Evolutionary conservation across 2,888 invertebrate genomes (phyloP).

Genomic region (Trichopria drosophilae): DNA sequence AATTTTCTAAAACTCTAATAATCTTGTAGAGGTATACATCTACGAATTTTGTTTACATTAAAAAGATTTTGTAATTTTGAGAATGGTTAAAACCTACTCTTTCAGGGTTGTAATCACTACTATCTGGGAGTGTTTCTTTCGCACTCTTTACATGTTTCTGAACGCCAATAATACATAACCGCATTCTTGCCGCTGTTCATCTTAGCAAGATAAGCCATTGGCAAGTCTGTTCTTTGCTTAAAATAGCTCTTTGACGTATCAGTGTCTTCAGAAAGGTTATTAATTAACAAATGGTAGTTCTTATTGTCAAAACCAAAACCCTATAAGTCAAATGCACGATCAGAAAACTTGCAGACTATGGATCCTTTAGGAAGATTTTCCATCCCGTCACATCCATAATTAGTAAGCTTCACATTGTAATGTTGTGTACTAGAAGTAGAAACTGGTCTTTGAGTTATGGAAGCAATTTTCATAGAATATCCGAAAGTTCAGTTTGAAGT

Average conservation of each 20-base stretch:
- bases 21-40: too few relatives aligned
- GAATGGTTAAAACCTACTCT: too few relatives aligned
- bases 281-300: constrained; percentile 76
- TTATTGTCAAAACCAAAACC: constrained; percentile 75
- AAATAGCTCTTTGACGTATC: constrained; percentile 72
- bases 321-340: constrained; percentile 72
- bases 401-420: constrained; percentile 70
- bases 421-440: constrained; percentile 60
- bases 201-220: constrained; percentile 72
- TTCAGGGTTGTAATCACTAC: constrained; percentile 65
- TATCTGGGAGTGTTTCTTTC: constrained; percentile 64
- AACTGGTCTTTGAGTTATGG: constrained; percentile 35
- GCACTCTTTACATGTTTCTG: constrained; percentile 80
- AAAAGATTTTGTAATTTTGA: too few relatives aligned
- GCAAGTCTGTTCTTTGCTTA: constrained; percentile 79
- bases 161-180: constrained; percentile 81
- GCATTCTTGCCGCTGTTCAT: constrained; percentile 63
- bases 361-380: constrained; percentile 71
- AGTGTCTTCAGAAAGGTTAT: constrained; percentile 75
- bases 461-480: constrained; percentile 58
- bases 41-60: too few relatives aligned
- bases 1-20: too few relatives aligned
- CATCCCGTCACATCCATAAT: constrained; percentile 89
- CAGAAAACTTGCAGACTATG: constrained; percentile 70
- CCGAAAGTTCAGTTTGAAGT: constrained; percentile 69